phyloP scores from a whole-genome alignment of 2,888 invertebrate genomes.

The Strigamia transsilvanica region DNA sequence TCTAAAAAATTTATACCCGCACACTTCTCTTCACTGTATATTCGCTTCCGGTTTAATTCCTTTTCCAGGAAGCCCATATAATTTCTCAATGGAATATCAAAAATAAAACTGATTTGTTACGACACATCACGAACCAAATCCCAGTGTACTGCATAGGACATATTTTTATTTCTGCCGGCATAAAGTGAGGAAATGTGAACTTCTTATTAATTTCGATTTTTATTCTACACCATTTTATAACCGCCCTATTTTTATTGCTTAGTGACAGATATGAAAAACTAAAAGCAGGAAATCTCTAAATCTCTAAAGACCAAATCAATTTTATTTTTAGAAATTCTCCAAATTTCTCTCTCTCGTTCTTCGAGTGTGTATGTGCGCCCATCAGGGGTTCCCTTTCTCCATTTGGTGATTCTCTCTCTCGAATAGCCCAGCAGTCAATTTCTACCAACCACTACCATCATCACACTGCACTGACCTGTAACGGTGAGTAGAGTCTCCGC shows the following conservation, averaged over 20 bases:
- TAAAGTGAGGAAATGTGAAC: background rate
- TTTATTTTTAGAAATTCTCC: background rate
- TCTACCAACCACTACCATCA: conserved; percentile 40
- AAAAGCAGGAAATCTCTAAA: background rate
- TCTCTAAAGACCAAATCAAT: conserved; percentile 15
- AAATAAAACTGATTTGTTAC: conserved; percentile 15
- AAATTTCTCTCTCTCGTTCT: background rate
- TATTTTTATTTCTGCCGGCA: conserved; percentile 15
- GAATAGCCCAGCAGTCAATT: conserved; percentile 46
- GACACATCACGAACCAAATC: conserved; percentile 7
- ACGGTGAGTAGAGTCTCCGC: conserved; percentile 92
- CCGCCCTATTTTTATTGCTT: conserved; percentile 4
- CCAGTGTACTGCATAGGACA: background rate
- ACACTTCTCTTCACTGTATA: background rate
- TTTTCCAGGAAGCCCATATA: background rate
- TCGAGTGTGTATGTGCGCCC: background rate
- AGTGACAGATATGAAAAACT: conserved; percentile 22
- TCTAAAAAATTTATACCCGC: background rate
- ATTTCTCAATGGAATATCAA: conserved; percentile 20
- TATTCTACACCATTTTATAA: conserved; percentile 10
- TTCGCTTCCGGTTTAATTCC: background rate
- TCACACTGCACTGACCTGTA: conserved; percentile 68
- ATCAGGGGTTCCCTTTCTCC: conserved; percentile 23
- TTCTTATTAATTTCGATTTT: conserved; percentile 29
- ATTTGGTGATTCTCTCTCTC: conserved; percentile 33